Conservation (phyloP, 2,888 invertebrate species). For the Pyrrhia umbra region DNA sequence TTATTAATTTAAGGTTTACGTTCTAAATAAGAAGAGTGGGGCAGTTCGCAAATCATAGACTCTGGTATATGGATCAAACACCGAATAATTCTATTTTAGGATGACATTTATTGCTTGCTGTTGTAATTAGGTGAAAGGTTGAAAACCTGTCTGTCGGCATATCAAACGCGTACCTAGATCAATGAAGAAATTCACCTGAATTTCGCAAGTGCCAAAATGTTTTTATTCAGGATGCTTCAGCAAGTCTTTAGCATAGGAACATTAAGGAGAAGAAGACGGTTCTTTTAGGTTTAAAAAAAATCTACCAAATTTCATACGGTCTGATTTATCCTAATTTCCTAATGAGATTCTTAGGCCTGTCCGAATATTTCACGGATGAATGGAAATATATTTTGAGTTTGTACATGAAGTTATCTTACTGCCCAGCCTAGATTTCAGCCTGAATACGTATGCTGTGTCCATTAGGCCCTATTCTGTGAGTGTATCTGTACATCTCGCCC, state of each 20-base stretch:
- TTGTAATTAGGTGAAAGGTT: slow-evolving; percentile 36
- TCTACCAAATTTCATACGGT: slow-evolving; percentile 22
- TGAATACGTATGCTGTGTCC: too few relatives aligned
- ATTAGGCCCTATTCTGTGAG: too few relatives aligned
- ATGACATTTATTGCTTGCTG: slow-evolving; percentile 31
- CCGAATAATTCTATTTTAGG: slow-evolving; percentile 28
- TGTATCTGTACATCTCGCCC: too few relatives aligned
- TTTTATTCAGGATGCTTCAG: not conserved
- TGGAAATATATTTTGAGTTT: too few relatives aligned
- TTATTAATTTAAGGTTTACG: slow-evolving; percentile 4
- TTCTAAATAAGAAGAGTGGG: not conserved
- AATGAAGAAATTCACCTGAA: not conserved
- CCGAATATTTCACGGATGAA: too few relatives aligned
- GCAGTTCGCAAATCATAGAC: slow-evolving; percentile 23
- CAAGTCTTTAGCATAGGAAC: not conserved
- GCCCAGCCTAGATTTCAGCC: too few relatives aligned
- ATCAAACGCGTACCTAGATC: slow-evolving; percentile 1
- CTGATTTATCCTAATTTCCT: too few relatives aligned
- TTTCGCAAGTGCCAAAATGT: not conserved
- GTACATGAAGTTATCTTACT: too few relatives aligned
- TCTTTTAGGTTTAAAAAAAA: too few relatives aligned
- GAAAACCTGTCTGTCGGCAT: slow-evolving; percentile 9
- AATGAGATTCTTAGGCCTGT: too few relatives aligned
- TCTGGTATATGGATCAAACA: slow-evolving; percentile 26
- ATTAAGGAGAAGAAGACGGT: not conserved